Percentiles rank a stretch among this genome's conserved stretches.
These are phyloP conservation scores for Acanthiza pusilla DNA, from an alignment of 2,797 vertebrate species.

Conservation along the genomic window DNA sequence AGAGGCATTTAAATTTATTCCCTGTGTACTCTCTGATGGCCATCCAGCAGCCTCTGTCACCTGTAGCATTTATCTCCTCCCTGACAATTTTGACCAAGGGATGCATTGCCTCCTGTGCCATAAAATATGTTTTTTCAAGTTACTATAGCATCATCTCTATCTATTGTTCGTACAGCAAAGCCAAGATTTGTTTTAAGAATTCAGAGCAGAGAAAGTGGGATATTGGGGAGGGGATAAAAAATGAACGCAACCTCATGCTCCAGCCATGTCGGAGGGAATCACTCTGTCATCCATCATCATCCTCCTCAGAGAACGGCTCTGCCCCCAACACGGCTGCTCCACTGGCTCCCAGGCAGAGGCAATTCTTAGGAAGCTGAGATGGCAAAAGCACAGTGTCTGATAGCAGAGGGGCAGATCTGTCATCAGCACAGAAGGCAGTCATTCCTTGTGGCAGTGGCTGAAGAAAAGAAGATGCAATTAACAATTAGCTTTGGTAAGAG, in stretches of 20 bases:
- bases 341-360: neutral
- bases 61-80: neutral
- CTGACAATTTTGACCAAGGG: neutral
- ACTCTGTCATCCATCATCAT: neutral
- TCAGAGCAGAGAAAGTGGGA: neutral
- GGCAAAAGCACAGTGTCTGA: conserved; percentile 9
- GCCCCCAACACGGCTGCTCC: neutral
- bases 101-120: neutral
- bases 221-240: neutral
- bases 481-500: conserved; percentile 53
- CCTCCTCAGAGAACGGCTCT: neutral
- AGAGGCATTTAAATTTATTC: neutral
- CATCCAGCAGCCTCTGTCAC: neutral
- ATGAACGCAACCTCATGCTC: neutral
- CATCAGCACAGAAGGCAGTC: conserved; percentile 24
- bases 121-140: neutral
- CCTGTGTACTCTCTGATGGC: neutral
- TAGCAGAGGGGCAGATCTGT: conserved; percentile 30
- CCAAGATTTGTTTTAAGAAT: neutral
- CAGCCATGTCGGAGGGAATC: neutral
- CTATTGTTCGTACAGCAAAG: neutral
- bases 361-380: conserved; percentile 5
- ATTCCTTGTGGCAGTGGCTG: conserved; percentile 2
- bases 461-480: conserved; percentile 54
- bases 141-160: neutral